Base-by-base conservation (phyloP, 2,888 invertebrate genomes). In the Hirtodrosophila duncani region DNA sequence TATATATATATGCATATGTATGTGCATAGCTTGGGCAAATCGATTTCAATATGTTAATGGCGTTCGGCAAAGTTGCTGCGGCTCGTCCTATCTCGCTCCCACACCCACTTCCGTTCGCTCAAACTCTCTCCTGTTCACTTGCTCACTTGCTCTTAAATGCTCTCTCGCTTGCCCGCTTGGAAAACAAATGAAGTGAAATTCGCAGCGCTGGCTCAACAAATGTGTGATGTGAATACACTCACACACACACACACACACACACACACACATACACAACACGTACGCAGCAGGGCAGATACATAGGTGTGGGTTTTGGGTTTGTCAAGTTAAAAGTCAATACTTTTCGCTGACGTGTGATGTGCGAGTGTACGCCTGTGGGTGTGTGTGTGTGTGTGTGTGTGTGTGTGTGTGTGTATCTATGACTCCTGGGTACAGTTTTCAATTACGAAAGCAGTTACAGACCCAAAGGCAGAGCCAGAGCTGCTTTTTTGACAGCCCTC, bases 1-100 rank as follows among this genome's bases (percentile, higher is more conserved):
- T 27, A n/a, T 7, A 9, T 30, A 2, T 14, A 3, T 37, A 6
- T 30, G 30, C 10, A 16, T 9, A n/a, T 29, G 11, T n/a, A 8
- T 27, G n/a, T 6, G 16, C 14, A 1, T 14, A n/a, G 8, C 17
- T 16, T 14, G 14, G 20, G 39, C 60, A 56, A 80, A 72, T 72
- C 78, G 81, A 80, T 80, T 72, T 52, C 70, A 77, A 80, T 80
- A 72, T 63, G 72, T 74, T 72, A 80, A 72, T 72, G 81, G 72
- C 33, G 57, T n/a, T n/a, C n/a, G n/a, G n/a, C n/a, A n/a, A n/a
- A n/a, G n/a, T n/a, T n/a, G n/a, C n/a, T n/a, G n/a, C n/a, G n/a
- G n/a, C n/a, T n/a, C n/a, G n/a, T n/a, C n/a, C n/a, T n/a, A n/a
- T n/a, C n/a, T n/a, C n/a, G n/a, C n/a, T n/a, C n/a, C 34, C 38